Conservation (phyloP, 2,888 invertebrate genomes). For the Stenodera caucasica region DNA sequence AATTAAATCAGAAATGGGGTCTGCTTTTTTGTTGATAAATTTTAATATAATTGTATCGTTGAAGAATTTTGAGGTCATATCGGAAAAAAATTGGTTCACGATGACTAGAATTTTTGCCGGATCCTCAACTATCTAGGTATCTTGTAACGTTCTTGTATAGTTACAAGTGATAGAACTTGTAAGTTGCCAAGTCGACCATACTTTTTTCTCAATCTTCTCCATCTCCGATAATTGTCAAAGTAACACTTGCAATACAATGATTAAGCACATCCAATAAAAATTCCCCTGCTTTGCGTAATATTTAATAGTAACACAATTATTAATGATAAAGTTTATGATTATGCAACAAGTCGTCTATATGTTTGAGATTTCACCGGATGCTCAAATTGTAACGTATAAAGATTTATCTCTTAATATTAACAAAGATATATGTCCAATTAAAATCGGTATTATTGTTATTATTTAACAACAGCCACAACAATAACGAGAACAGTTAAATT, state of each 20-base stretch:
- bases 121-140: not conserved
- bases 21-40: too few relatives aligned
- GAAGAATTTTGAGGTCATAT: not conserved
- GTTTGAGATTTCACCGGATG: constrained; percentile 23
- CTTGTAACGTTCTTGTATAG: not conserved
- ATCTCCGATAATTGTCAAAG: not conserved
- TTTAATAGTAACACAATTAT: constrained; percentile 11
- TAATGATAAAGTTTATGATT: not conserved
- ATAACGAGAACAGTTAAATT: not conserved
- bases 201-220: not conserved
- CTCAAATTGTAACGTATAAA: constrained; percentile 13
- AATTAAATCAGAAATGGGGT: not conserved
- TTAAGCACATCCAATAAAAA: not conserved
- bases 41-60: too few relatives aligned
- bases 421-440: constrained; percentile 15
- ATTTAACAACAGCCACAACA: constrained; percentile 5
- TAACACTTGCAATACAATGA: not conserved
- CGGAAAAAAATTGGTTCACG: not conserved
- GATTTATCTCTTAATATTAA: constrained; percentile 16
- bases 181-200: not conserved
- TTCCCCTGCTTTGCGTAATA: not conserved
- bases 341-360: constrained; percentile 5
- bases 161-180: not conserved
- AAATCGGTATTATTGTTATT: not conserved
- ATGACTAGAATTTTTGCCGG: not conserved